These are phyloP conservation scores for Podocnemis expansa DNA, from an alignment of 2,113 vertebrate genomes.

Conservation along the genomic window DNA sequence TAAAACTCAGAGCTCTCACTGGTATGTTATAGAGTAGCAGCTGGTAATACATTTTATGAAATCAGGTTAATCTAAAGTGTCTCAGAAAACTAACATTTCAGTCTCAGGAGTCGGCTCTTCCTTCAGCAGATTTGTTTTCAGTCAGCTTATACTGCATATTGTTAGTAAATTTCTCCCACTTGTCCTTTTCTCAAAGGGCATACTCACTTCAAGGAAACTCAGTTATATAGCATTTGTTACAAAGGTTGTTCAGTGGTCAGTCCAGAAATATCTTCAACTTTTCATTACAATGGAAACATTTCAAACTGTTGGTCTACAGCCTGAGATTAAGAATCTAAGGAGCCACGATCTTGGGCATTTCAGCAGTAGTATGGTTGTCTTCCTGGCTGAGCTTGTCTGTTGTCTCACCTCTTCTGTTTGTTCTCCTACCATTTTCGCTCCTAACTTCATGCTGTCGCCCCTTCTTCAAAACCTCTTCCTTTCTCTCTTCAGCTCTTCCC, in stretches of 20 bases:
- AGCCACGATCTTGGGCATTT: neutral
- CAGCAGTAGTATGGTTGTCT: neutral
- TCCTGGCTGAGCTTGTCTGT: neutral
- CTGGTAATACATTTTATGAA: neutral
- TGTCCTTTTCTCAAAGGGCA: neutral
- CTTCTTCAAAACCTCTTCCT: neutral
- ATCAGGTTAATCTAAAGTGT: neutral
- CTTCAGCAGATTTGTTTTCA: neutral
- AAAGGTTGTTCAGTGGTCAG: neutral
- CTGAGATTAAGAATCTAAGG: too few species aligned
- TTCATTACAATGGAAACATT: too few species aligned
- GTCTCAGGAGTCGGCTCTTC: neutral
- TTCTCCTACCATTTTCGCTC: neutral
- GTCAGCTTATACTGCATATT: neutral
- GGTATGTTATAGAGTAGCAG: constrained; percentile 74
- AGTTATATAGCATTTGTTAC: neutral
- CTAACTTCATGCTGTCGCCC: neutral
- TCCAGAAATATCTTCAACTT: too few species aligned
- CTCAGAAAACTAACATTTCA: neutral
- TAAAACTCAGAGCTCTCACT: constrained; percentile 90
- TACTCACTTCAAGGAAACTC: neutral
- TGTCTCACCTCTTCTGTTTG: neutral
- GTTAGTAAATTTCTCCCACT: neutral
- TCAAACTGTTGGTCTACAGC: too few species aligned
- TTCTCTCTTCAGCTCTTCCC: neutral